A percentile compares a stretch with the other conserved stretches of the same genome.
Evolutionary conservation across 2,888 invertebrate genomes (phyloP).

Genomic region (Chymomyza caudatula): DNA sequence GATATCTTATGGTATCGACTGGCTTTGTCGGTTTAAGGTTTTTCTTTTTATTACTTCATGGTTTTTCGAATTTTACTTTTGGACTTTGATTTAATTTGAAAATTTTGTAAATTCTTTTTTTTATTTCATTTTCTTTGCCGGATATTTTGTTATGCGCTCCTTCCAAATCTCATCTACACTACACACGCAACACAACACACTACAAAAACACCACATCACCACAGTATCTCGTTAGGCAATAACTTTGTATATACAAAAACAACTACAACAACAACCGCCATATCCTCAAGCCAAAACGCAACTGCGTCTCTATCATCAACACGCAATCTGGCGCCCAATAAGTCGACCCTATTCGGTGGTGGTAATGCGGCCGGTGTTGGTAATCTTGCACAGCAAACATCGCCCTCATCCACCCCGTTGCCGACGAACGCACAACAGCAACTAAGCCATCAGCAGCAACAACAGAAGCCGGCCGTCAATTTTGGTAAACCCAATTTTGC

Average conservation of each 20-base stretch:
- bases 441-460: constrained; percentile 28
- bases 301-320: constrained; percentile 29
- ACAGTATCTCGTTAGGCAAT: constrained; percentile 78
- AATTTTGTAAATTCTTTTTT: constrained; percentile 26
- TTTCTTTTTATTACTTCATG: neutral
- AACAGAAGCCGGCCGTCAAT: constrained; percentile 74
- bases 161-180: constrained; percentile 25
- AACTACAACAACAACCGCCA: constrained; percentile 45
- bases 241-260: constrained; percentile 76
- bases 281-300: constrained; percentile 38
- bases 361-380: constrained; percentile 23
- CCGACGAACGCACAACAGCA: constrained; percentile 23
- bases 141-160: constrained; percentile 48
- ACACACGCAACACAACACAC: constrained; percentile 12
- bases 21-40: neutral
- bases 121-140: constrained; percentile 52
- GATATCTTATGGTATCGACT: neutral
- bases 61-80: constrained; percentile 22
- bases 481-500: constrained; percentile 91
- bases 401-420: constrained; percentile 29
- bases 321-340: constrained; percentile 75
- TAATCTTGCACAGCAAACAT: constrained; percentile 46
- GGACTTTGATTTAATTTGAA: constrained; percentile 15
- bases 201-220: constrained; percentile 12
- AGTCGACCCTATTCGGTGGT: constrained; percentile 75